phyloP scores from a whole-genome alignment of 2,113 vertebrate genomes.

The Onychorhynchus coronatus region DNA sequence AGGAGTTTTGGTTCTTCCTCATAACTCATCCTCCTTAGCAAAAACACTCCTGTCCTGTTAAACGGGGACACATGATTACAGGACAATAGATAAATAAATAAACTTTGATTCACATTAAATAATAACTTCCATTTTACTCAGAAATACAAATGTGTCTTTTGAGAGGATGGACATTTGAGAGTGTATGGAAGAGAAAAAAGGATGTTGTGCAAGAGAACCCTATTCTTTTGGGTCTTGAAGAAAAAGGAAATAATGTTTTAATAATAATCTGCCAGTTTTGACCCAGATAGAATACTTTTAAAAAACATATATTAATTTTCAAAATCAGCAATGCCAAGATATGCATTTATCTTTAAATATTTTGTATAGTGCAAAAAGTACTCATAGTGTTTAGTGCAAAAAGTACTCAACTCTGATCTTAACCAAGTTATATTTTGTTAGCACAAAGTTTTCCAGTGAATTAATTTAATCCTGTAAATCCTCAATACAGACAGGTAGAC shows the following conservation, averaged over 20 bases:
- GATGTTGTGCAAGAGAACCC: background rate
- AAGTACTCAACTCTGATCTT: background rate
- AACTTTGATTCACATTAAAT: background rate
- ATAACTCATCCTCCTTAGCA: too few species aligned
- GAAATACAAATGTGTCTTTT: background rate
- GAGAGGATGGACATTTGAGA: background rate
- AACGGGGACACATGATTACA: too few species aligned
- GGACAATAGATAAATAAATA: background rate
- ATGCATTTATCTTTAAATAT: background rate
- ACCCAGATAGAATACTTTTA: background rate
- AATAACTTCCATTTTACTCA: background rate
- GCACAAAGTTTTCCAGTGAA: background rate
- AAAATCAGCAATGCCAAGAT: background rate
- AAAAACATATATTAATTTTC: background rate
- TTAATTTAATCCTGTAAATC: background rate
- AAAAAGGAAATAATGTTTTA: background rate
- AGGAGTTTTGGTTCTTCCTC: too few species aligned
- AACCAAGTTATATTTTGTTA: background rate
- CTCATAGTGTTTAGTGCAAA: background rate
- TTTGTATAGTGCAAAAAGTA: background rate
- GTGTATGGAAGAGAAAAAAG: background rate
- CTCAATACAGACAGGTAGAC: background rate
- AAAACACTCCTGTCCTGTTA: too few species aligned
- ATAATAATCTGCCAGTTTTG: background rate
- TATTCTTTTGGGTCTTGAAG: background rate